phyloP scores from a whole-genome alignment of 2,797 vertebrate genomes.

The Urophycis tenuis region DNA sequence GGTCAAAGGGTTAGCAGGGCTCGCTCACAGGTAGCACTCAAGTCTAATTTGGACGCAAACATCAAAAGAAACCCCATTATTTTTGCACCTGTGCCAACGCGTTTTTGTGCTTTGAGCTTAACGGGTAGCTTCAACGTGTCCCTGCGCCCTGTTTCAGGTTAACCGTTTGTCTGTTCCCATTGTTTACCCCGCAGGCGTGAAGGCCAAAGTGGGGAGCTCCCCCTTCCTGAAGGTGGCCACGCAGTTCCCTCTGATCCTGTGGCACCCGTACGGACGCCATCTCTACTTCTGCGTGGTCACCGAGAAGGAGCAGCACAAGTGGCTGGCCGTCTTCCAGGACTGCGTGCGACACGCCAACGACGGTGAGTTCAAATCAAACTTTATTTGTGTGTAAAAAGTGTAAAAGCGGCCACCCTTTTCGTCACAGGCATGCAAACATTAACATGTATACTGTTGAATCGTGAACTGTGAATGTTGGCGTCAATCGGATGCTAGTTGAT shows the following conservation, averaged over 20 bases:
- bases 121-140: not conserved
- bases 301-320: constrained; percentile 86
- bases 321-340: constrained; percentile 88
- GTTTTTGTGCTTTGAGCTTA: not conserved
- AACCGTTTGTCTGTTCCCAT: no score
- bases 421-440: not conserved
- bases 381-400: not conserved
- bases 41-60: not conserved
- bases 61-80: no score
- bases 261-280: constrained; percentile 85
- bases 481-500: not conserved
- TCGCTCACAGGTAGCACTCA: not conserved
- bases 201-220: constrained; percentile 74
- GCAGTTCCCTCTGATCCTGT: constrained; percentile 84
- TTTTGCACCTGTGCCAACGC: not conserved
- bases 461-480: no score
- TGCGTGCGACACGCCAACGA: constrained; percentile 86
- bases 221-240: constrained; percentile 84
- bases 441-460: no score
- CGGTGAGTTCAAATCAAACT: constrained; percentile 63
- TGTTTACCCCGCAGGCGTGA: constrained; percentile 62
- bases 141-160: no score
- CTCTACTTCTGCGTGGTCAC: constrained; percentile 84
- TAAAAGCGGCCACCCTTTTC: not conserved
- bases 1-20: no score